phyloP scores from a whole-genome alignment of 2,888 invertebrate species.

The Phlogophora meticulosa region DNA sequence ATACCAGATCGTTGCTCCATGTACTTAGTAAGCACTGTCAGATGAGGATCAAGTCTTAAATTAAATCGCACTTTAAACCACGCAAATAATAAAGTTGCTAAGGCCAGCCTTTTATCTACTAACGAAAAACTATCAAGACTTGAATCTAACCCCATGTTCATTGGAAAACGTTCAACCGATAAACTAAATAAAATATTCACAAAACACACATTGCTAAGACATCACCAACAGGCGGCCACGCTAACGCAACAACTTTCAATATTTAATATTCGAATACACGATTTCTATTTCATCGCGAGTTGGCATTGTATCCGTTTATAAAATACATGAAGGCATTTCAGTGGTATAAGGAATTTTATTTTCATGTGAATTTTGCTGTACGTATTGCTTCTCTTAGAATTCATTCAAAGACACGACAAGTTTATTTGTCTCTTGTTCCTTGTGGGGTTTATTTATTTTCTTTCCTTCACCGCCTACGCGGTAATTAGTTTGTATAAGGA shows the following conservation, averaged over 20 bases:
- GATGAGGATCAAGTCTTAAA: background rate
- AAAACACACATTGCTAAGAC: conserved; percentile 32
- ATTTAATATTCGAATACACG: conserved; percentile 55
- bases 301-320: conserved; percentile 57
- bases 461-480: background rate
- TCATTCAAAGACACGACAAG: background rate
- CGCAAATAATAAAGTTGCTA: background rate
- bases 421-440: conserved; percentile 7
- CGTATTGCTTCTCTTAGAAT: conserved; percentile 25
- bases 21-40: background rate
- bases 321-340: conserved; percentile 44
- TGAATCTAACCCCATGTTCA: background rate
- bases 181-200: background rate
- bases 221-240: conserved; percentile 39
- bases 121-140: background rate
- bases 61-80: background rate
- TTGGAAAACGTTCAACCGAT: background rate
- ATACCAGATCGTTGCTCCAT: background rate
- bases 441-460: conserved; percentile 7
- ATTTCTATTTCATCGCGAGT: conserved; percentile 55
- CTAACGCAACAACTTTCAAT: conserved; percentile 51
- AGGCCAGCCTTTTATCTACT: background rate
- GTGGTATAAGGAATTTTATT: conserved; percentile 46
- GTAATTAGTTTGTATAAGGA: conserved; percentile 18
- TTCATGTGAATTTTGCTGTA: conserved; percentile 23